Evolutionary conservation across 64 coral and sea anemone genomes (phyloP).

Genomic region (Porites lutea): DNA sequence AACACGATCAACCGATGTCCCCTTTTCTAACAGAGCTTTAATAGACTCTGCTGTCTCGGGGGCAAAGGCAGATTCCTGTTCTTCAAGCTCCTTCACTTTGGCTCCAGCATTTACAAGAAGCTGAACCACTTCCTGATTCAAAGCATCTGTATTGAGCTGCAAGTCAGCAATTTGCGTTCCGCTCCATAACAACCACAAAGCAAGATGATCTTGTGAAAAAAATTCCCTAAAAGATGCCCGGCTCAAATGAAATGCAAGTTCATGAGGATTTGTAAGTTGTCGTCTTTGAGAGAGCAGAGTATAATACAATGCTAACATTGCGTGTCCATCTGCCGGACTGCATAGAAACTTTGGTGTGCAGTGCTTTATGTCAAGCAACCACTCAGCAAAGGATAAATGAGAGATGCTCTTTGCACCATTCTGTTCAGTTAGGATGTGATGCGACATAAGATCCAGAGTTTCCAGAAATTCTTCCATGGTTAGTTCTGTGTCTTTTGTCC

Average conservation of each 20-base stretch:
- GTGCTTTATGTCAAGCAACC: slow-evolving; percentile 95
- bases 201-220: slow-evolving; percentile 81
- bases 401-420: slow-evolving; percentile 83
- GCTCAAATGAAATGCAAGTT: slow-evolving; percentile 92
- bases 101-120: slow-evolving; percentile 89
- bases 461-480: slow-evolving; percentile 64
- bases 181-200: slow-evolving; percentile 95
- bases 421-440: slow-evolving; percentile 55
- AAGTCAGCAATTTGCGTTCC: slow-evolving; percentile 76
- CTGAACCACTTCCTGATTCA: slow-evolving; percentile 73
- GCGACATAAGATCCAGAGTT: slow-evolving; percentile 72
- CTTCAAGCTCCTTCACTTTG: slow-evolving; percentile 53
- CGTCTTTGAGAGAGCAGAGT: slow-evolving; percentile 72
- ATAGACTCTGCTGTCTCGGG: slow-evolving; percentile 88
- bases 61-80: slow-evolving; percentile 56
- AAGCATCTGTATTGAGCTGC: slow-evolving; percentile 59
- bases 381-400: slow-evolving; percentile 96
- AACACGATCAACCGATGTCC: slow-evolving; percentile 67
- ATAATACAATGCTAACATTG: slow-evolving; percentile 89
- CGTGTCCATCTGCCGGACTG: slow-evolving; percentile 87
- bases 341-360: slow-evolving; percentile 93
- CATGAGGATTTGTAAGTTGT: slow-evolving; percentile 64
- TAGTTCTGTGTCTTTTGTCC: slow-evolving; percentile 77
- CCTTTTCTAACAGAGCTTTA: slow-evolving; percentile 83
- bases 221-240: slow-evolving; percentile 76